phyloP scores from a whole-genome alignment of 2,888 invertebrate genomes.

The Zele albiditarsus region DNA sequence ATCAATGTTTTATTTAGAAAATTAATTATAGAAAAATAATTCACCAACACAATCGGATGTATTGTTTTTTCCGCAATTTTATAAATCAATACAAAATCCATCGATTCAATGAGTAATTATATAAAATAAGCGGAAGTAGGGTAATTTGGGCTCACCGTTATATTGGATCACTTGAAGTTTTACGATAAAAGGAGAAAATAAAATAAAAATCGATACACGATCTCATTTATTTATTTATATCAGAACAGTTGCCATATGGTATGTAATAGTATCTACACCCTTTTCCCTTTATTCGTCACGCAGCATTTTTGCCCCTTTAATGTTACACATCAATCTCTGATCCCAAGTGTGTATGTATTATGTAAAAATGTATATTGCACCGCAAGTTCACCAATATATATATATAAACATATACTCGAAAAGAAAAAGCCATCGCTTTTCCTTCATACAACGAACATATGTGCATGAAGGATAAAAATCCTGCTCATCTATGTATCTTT shows the following conservation, averaged over 20 bases:
- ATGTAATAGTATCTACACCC: background rate
- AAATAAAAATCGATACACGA: background rate
- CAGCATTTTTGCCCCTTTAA: conserved; percentile 13
- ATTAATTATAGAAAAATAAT: too few relatives aligned
- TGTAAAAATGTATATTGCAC: background rate
- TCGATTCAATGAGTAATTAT: too few relatives aligned
- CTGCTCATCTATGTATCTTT: background rate
- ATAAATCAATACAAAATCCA: too few relatives aligned
- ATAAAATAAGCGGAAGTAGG: too few relatives aligned
- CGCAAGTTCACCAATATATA: background rate
- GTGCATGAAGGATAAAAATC: background rate
- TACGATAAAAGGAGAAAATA: background rate
- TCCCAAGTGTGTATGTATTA: conserved; percentile 15
- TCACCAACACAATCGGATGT: too few relatives aligned
- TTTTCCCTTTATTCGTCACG: background rate
- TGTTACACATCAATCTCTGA: conserved; percentile 27
- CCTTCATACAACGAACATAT: conserved; percentile 2
- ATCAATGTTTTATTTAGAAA: too few relatives aligned
- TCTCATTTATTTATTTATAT: conserved; percentile 32
- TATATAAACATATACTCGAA: background rate
- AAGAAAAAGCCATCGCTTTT: conserved; percentile 9
- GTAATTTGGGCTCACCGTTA: too few relatives aligned
- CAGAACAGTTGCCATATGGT: background rate
- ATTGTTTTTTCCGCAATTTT: too few relatives aligned
- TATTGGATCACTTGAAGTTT: too few relatives aligned